These are phyloP conservation scores for Psilopogon haemacephalus DNA, from an alignment of 2,113 vertebrate genomes.

Conservation along the genomic window DNA sequence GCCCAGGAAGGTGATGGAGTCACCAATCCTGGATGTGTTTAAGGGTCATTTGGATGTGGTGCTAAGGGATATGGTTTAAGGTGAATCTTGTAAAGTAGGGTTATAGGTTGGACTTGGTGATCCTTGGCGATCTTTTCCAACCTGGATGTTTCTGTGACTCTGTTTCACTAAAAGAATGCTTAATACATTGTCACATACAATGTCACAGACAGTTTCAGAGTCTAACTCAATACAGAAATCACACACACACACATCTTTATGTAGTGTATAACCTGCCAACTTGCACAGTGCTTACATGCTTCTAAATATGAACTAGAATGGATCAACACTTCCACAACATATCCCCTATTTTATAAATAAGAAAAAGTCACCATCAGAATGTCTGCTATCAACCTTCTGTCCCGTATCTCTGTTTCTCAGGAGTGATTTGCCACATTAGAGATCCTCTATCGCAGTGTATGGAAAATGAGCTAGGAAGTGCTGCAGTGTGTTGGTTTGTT, in stretches of 20 bases:
- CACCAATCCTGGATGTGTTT: no score
- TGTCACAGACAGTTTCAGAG: not conserved
- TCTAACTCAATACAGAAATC: not conserved
- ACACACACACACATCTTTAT: not conserved
- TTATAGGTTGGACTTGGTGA: no score
- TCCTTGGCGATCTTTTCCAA: no score
- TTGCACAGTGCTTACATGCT: not conserved
- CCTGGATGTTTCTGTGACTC: no score
- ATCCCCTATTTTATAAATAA: constrained; percentile 69
- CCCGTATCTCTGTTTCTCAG: not conserved
- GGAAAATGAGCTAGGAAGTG: not conserved
- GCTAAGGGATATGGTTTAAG: no score
- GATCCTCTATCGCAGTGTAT: not conserved
- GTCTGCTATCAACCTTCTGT: constrained; percentile 34
- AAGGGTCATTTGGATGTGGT: no score
- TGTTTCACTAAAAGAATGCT: not conserved
- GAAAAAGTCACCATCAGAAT: constrained; percentile 74
- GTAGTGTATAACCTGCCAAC: not conserved
- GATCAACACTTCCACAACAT: not conserved
- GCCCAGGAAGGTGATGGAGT: no score
- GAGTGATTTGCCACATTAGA: not conserved
- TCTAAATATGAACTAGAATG: not conserved
- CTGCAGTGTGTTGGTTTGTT: not conserved
- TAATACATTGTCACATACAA: not conserved
- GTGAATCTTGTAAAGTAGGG: no score